Evolutionary conservation across 2,888 invertebrate species (phyloP), one percentile per base, ranked within the genome.

Genomic region (Cylindroiulus punctatus): DNA sequence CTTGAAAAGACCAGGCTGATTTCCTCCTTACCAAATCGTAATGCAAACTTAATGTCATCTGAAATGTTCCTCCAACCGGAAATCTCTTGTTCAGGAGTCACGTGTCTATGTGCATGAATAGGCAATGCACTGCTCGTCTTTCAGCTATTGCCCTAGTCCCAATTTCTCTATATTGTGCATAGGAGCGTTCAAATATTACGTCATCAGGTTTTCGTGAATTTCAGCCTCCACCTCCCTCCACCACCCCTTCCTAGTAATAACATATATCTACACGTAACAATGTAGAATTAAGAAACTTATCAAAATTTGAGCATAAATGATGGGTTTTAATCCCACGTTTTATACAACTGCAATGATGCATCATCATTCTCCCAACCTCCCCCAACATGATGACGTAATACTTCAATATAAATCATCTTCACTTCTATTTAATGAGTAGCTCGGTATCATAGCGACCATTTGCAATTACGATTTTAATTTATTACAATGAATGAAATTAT

Each of bases 41-140:
- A 65, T 65, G 65, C 65, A 65, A 52, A 65, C 65, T 65, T 76
- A 30, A 76, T 26, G 52, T n/a, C 52, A 19, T 52, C 52, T 52
- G 17, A 52, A 52, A 52, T 76, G 17, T 76, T 30, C 30, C 76
- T 76, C 17, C 10, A 76, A 76, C 76, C 76, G 76, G 76, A 76
- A 76, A 30, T 76, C 76, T 26, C 76, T 76, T 76, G 76, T 76
- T 76, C 76, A 76, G 17, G 17, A 76, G 30, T 76, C 76, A 76
- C 76, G 30, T 76, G 2, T 17, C 8, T 14, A 40, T 7, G 5
- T 44, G 44, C 7, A 17, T 36, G 36, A 36, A 36, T 4, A 36
- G 36, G 76, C 76, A 26, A 30, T 22, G 57, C 22, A 44, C 44
- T 57, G 57, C n/a, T 57, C 26, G 30, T 17, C 17, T 65, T 22